Conservation (phyloP, 2,888 invertebrate genomes). For the Acrobasis suavella region DNA sequence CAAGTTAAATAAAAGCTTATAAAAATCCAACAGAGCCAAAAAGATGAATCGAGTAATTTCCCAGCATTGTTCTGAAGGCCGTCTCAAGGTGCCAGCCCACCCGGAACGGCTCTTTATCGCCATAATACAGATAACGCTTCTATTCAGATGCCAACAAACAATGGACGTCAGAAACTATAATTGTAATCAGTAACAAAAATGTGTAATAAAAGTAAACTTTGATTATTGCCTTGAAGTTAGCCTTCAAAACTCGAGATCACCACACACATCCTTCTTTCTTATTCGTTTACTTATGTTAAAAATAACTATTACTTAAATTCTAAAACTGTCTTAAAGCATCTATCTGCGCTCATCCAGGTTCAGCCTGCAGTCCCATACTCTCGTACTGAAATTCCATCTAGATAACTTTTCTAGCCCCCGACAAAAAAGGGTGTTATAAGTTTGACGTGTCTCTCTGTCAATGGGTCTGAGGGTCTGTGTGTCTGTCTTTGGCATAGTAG, state of each 20-base stretch:
- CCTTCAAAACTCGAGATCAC: neutral
- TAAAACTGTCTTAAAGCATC: too few relatives aligned
- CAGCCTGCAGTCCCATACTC: too few relatives aligned
- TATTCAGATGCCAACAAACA: constrained; percentile 33
- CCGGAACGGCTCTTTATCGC: constrained; percentile 45
- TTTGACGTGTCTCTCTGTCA: too few relatives aligned
- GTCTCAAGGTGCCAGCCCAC: constrained; percentile 50
- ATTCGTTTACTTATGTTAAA: too few relatives aligned
- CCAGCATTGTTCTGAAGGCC: constrained; percentile 53
- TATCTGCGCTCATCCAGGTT: too few relatives aligned
- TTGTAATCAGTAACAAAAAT: constrained; percentile 15
- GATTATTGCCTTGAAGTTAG: neutral
- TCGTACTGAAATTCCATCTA: too few relatives aligned
- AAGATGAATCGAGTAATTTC: constrained; percentile 35
- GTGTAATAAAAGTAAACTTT: constrained; percentile 3
- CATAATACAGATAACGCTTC: constrained; percentile 41
- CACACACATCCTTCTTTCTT: neutral
- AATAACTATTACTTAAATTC: too few relatives aligned
- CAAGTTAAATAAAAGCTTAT: neutral
- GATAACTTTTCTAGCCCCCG: too few relatives aligned
- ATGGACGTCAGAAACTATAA: constrained; percentile 5
- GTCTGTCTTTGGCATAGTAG: too few relatives aligned
- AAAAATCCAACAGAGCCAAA: constrained; percentile 33
- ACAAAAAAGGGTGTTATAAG: too few relatives aligned
- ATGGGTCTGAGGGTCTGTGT: too few relatives aligned